phyloP scores from a whole-genome alignment of 2,797 vertebrate genomes.

The Phyllotis vaccarum region DNA sequence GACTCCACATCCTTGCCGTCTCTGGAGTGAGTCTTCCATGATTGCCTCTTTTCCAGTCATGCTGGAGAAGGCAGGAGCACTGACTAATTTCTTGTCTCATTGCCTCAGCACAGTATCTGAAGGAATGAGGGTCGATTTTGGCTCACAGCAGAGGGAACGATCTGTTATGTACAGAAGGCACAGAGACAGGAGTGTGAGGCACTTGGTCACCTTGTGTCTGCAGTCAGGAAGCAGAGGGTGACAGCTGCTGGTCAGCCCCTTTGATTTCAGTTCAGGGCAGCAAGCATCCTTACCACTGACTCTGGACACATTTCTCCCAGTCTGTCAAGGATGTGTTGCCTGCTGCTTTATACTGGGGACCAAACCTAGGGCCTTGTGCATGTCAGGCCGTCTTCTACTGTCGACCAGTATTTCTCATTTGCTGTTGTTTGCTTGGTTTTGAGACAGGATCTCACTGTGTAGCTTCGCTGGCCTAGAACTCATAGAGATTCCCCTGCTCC shows the following conservation, averaged over 20 bases:
- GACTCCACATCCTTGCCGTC: not conserved
- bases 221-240: not conserved
- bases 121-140: not conserved
- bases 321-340: no score
- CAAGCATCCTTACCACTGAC: not conserved
- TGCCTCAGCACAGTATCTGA: not conserved
- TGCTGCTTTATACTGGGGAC: not conserved
- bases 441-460: not conserved
- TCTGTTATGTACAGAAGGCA: no score
- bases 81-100: not conserved
- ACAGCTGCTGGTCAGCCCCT: no score
- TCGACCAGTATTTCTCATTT: not conserved
- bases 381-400: not conserved
- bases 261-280: not conserved
- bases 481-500: not conserved
- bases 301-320: not conserved
- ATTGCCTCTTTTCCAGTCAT: not conserved
- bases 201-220: no score
- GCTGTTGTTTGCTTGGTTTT: not conserved
- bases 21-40: conserved; percentile 1
- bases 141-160: not conserved
- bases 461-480: not conserved
- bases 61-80: not conserved
- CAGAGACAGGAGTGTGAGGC: no score
- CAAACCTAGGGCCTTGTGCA: not conserved